A percentile compares a stretch with the other conserved stretches of the same genome.
Conservation (phyloP, 2,113 vertebrate genomes). For the Columba janthina region DNA sequence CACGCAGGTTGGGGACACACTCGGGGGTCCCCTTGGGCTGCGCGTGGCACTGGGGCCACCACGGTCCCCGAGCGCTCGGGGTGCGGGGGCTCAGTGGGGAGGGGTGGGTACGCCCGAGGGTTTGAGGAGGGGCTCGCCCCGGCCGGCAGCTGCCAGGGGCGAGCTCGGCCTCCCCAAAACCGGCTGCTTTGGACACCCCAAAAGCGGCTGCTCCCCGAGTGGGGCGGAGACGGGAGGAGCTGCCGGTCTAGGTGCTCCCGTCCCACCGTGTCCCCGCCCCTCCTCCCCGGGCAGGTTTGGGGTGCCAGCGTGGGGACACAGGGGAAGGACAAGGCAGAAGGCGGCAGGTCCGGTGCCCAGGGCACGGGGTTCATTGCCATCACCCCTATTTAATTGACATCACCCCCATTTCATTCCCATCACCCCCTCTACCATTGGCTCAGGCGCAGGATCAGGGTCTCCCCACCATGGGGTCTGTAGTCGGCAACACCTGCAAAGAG, state of each 20-base stretch:
- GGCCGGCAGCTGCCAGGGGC: not conserved
- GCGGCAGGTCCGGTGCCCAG: not conserved
- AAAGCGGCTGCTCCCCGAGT: not conserved
- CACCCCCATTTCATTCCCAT: not conserved
- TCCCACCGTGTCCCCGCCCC: not conserved
- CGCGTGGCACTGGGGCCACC: fast-evolving
- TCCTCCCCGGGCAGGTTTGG: fast-evolving
- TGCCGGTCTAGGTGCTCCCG: not conserved
- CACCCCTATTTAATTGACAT: no score
- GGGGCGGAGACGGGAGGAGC: fast-evolving
- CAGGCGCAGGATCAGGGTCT: constrained; percentile 80
- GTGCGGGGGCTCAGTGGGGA: not conserved
- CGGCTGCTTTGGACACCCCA: not conserved
- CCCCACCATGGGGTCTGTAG: constrained; percentile 76
- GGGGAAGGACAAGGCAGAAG: not conserved
- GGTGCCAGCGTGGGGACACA: not conserved
- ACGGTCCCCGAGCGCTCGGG: fast-evolving
- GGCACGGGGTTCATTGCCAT: not conserved
- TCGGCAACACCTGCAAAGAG: constrained; percentile 81
- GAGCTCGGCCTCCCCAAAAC: not conserved
- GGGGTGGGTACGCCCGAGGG: fast-evolving
- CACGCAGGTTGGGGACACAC: not conserved
- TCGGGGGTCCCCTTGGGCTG: not conserved
- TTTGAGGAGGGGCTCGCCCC: not conserved
- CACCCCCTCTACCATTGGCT: constrained; percentile 54